Evolutionary conservation across 1,140 invertebrate genomes (phyloP).

Genomic region (Polypedilum pembai): DNA sequence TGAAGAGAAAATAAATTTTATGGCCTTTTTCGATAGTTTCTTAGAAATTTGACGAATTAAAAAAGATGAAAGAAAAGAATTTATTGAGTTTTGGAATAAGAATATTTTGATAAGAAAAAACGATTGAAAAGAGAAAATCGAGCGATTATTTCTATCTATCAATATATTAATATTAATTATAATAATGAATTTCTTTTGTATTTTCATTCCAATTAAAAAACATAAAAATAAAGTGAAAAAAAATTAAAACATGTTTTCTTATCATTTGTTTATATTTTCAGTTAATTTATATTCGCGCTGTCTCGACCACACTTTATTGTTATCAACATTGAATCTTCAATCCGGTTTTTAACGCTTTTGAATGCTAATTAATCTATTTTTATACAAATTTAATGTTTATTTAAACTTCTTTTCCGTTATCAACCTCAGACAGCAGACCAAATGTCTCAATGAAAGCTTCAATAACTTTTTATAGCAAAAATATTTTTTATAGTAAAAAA

Average conservation of each 20-base stretch:
- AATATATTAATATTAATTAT: slow-evolving; percentile 3
- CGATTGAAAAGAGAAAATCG: background rate
- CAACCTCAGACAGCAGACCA: too few relatives aligned
- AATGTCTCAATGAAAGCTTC: too few relatives aligned
- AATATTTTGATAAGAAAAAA: slow-evolving; percentile 1
- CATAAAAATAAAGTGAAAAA: background rate
- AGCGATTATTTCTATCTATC: slow-evolving; percentile 13
- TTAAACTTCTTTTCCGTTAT: too few relatives aligned
- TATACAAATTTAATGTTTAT: too few relatives aligned
- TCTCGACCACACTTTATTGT: too few relatives aligned
- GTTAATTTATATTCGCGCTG: too few relatives aligned
- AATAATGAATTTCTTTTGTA: slow-evolving; percentile 7
- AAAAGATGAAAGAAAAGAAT: background rate
- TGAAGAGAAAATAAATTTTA: too few relatives aligned
- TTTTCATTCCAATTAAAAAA: slow-evolving; percentile 7
- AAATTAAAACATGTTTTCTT: background rate
- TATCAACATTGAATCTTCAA: too few relatives aligned
- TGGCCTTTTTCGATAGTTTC: slow-evolving; percentile 1
- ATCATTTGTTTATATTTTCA: background rate
- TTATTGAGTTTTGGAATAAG: background rate
- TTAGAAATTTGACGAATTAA: slow-evolving; percentile 13
- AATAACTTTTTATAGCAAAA: too few relatives aligned
- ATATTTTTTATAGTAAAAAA: too few relatives aligned
- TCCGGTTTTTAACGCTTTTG: too few relatives aligned
- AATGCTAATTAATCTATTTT: too few relatives aligned